phyloP scores from a whole-genome alignment of 2,888 invertebrate species.

The Diaphora mendica region DNA sequence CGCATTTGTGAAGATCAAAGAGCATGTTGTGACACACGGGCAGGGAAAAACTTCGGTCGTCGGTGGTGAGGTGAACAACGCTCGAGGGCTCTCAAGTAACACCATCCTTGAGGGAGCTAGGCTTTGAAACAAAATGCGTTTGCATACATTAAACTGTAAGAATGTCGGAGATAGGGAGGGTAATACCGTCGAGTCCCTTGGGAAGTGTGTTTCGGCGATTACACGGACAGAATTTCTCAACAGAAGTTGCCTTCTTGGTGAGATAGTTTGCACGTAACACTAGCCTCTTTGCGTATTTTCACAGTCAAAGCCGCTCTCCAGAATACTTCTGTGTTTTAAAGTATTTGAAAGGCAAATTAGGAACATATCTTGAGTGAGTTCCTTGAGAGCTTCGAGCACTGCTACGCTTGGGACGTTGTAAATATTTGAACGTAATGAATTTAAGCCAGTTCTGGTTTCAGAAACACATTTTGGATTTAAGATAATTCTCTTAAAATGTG shows the following conservation, averaged over 20 bases:
- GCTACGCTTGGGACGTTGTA: slow-evolving; percentile 63
- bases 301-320: slow-evolving; percentile 76
- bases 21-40: slow-evolving; percentile 80
- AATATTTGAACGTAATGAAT: slow-evolving; percentile 76
- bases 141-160: slow-evolving; percentile 87
- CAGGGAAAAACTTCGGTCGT: slow-evolving; percentile 74
- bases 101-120: slow-evolving; percentile 81
- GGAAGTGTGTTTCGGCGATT: slow-evolving; percentile 84
- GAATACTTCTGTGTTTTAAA: slow-evolving; percentile 81
- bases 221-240: slow-evolving; percentile 83
- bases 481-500: slow-evolving; percentile 38
- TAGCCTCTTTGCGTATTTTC: slow-evolving; percentile 80
- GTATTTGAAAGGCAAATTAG: slow-evolving; percentile 85
- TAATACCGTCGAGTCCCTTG: slow-evolving; percentile 72
- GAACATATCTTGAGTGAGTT: slow-evolving; percentile 73
- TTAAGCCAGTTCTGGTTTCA: slow-evolving; percentile 51
- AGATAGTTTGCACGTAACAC: slow-evolving; percentile 84
- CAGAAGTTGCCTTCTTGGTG: slow-evolving; percentile 74
- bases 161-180: slow-evolving; percentile 84
- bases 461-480: slow-evolving; percentile 47
- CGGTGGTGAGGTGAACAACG: slow-evolving; percentile 70
- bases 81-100: slow-evolving; percentile 79
- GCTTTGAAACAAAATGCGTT: slow-evolving; percentile 87
- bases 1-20: slow-evolving; percentile 85
- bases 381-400: slow-evolving; percentile 57